These are phyloP conservation scores for Lamprotornis superbus DNA, from an alignment of 2,113 vertebrate genomes.

Conservation along the genomic window DNA sequence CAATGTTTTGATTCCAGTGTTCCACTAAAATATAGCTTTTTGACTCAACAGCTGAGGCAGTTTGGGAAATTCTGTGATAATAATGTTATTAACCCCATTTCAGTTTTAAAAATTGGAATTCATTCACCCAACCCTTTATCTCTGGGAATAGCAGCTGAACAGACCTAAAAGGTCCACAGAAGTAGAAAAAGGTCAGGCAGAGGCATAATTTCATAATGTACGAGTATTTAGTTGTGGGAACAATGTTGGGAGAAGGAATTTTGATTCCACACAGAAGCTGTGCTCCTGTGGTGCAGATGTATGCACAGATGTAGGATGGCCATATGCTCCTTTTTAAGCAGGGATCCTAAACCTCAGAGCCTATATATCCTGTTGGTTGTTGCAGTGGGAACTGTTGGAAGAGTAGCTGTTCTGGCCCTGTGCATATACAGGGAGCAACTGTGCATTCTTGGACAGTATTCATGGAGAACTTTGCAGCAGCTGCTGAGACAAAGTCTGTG, in stretches of 20 bases:
- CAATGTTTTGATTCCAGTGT: neutral
- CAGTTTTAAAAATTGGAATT: neutral
- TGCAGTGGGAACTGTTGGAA: neutral
- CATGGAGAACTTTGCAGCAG: neutral
- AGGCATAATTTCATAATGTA: neutral
- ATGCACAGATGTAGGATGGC: neutral
- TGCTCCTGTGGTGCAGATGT: neutral
- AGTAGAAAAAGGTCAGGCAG: neutral
- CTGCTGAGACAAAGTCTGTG: neutral
- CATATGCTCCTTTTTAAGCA: neutral
- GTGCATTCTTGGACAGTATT: neutral
- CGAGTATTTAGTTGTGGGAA: neutral
- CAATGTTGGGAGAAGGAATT: neutral
- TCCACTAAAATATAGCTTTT: neutral
- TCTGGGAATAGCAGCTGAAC: neutral
- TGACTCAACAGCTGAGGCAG: neutral
- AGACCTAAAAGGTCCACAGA: neutral
- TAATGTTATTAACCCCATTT: neutral
- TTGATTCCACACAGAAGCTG: neutral
- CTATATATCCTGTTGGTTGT: neutral
- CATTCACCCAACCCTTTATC: accelerated
- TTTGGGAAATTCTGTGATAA: neutral
- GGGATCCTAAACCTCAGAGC: neutral
- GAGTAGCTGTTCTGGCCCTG: neutral
- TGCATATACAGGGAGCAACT: neutral